Evolutionary conservation across 2,113 vertebrate species (phyloP), one percentile per base, ranked within the genome.

Genomic region (Pimephales promelas): DNA sequence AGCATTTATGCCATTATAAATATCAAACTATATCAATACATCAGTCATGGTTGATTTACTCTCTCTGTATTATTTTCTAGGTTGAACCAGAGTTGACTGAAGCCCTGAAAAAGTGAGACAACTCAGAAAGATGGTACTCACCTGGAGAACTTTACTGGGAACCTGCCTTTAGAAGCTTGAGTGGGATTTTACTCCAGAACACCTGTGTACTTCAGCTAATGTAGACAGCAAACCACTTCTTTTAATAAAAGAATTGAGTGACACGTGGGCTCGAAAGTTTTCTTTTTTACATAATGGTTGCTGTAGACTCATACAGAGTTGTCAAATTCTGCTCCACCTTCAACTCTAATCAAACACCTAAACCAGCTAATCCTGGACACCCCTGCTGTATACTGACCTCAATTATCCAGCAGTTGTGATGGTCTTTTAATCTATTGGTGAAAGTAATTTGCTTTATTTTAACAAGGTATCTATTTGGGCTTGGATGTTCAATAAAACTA

Each of bases 21-120:
- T n/a, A n/a, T 40, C 0, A 10, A 40, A 40, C 40, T 40, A 40
- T 40, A 40, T 40, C 40, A 10, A 40, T 40, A 40, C 9, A 40
- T 40, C 52, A 54, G 47, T 16, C 14, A 28, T 26, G 18, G 18
- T 54, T 22, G 14, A 16, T 20, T 10, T 40, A 10, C 14, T 13
- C n/a, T n/a, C n/a, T n/a, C 22, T 64, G 83, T 87, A 83, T 54
- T 79, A 49, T 57, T 79, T 90, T 88, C 71, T 90, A 98, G 98
- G 98, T 93, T 0, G 96, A 98, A 87, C 97, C 98, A 1, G 97
- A 98, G 93, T 95, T 99, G 96, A 99, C 95, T 0, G 93, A 95
- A 75, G 92, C 94, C 0, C 85, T 99, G 92, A 93, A 93, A 86
- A 98, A 99, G 85, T 98, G 76, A 94, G 66, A 24, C 64, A 78